Conservation (phyloP, 2,797 vertebrate genomes). For the Scarus forsteni region DNA sequence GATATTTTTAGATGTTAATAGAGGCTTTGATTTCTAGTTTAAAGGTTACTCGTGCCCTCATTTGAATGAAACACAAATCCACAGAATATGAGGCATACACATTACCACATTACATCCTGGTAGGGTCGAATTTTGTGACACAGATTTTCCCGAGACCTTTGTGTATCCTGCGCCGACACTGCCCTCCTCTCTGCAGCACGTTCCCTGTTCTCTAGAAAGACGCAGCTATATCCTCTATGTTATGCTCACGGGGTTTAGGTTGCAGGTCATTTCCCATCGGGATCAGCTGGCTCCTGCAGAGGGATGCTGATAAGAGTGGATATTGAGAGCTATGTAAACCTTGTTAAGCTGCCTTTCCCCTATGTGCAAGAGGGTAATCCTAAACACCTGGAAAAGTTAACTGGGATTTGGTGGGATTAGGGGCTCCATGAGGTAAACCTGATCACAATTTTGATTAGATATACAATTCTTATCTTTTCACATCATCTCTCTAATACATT, state of each 20-base stretch:
- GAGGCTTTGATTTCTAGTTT: too few relatives aligned
- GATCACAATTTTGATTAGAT: slow-evolving; percentile 66
- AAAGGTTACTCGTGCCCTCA: too few relatives aligned
- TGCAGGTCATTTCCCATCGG: slow-evolving; percentile 74
- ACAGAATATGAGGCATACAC: neutral
- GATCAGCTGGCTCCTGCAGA: slow-evolving; percentile 72
- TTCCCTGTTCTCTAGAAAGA: slow-evolving; percentile 39
- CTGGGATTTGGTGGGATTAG: slow-evolving; percentile 77
- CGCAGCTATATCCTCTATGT: slow-evolving; percentile 58
- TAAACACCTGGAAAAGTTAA: slow-evolving; percentile 83
- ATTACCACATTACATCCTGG: neutral
- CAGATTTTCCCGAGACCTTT: slow-evolving; percentile 14
- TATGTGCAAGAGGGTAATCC: slow-evolving; percentile 78
- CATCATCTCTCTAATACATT: slow-evolving; percentile 29
- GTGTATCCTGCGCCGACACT: slow-evolving; percentile 28
- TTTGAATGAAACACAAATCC: neutral
- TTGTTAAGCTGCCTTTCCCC: slow-evolving; percentile 75
- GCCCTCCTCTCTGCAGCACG: slow-evolving; percentile 32
- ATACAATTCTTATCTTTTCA: slow-evolving; percentile 55
- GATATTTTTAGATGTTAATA: too few relatives aligned
- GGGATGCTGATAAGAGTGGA: slow-evolving; percentile 78
- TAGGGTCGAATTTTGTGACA: slow-evolving; percentile 8
- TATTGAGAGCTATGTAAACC: slow-evolving; percentile 82
- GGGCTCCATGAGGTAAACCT: slow-evolving; percentile 62
- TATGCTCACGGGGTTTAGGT: slow-evolving; percentile 68